Base-by-base conservation (phyloP, 2,113 vertebrate species). In the Vulpes vulpes region DNA sequence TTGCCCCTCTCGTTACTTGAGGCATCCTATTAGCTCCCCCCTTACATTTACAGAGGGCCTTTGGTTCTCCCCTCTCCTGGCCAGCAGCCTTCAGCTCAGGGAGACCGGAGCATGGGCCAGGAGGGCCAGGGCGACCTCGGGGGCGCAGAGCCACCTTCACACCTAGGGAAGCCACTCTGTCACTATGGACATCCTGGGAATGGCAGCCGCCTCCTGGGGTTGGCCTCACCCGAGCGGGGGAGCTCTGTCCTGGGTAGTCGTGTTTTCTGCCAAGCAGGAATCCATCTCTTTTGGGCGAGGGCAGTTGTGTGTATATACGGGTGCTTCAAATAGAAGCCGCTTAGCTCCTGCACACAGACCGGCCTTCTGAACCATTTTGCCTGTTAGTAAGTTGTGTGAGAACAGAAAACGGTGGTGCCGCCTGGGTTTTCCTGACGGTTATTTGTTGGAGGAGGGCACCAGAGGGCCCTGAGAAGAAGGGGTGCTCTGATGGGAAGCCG, bases 271-370 rank as follows among this genome's bases (percentile, higher is more conserved):
- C 53, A 32, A 73, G 79, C 60, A 55, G 4, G 53, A 32, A n/a
- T 6, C 71, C 55, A 14, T 32, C 25, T 53, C 35, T 20, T 53
- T 35, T 12, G 17, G 62, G 25, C 62, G 38, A 23, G 14, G 64
- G 64, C 23, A 8, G 11, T 43, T 22, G 7, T 60, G 16, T 43
- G 7, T 20, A 1, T n/a, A 1, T 5, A 1, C 3, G 6, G 12
- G 16, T 49, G 51, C 71, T 53, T 43, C 22, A 51, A 25, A 38
- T 8, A 7, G 35, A 12, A 11, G 43, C 0, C 53, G 69, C 59
- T 22, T 23, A 43, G 49, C 38, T 80, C 32, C 2, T 8, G 2
- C 32, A 49, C 25, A 22, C n/a, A 27, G 9, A 32, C 5, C 4
- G 15, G 69, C 65, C 53, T 69, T 53, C 65, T 60, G n/a, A 23